Percentiles rank a stretch among this genome's conserved stretches.
phyloP scores from a whole-genome alignment of 2,888 invertebrate genomes.

The Autographa pulchrina region DNA sequence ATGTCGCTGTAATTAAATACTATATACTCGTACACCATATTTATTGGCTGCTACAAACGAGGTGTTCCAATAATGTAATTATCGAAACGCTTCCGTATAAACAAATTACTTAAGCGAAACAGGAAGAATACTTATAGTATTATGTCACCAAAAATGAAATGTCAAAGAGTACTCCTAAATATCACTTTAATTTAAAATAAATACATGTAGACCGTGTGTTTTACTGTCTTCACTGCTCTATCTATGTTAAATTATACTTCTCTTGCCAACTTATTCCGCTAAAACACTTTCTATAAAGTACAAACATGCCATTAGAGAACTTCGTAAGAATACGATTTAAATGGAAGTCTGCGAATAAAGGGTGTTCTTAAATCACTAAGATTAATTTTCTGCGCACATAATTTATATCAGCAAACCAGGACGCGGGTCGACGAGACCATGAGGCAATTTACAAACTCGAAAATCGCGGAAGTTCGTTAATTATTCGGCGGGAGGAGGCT shows the following conservation, averaged over 20 bases:
- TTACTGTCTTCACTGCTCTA: conserved; percentile 30
- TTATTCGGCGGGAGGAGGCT: conserved; percentile 84
- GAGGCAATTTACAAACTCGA: conserved; percentile 89
- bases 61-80: conserved; percentile 38
- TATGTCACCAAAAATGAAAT: conserved; percentile 58
- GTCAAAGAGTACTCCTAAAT: conserved; percentile 32
- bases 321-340: conserved; percentile 67
- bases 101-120: conserved; percentile 30
- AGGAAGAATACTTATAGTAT: conserved; percentile 26
- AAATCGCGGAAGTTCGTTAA: conserved; percentile 89
- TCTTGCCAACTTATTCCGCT: conserved; percentile 6
- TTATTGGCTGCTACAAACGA: conserved; percentile 33
- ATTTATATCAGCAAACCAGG: conserved; percentile 87
- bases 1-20: conserved; percentile 65
- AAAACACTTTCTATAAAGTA: conserved; percentile 45
- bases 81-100: conserved; percentile 30
- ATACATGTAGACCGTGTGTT: conserved; percentile 46
- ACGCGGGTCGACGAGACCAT: conserved; percentile 86
- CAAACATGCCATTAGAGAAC: conserved; percentile 52
- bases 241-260: conserved; percentile 9
- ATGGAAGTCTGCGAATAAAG: conserved; percentile 72
- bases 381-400: conserved; percentile 87
- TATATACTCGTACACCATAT: conserved; percentile 44
- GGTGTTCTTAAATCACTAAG: conserved; percentile 84
- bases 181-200: conserved; percentile 48